A percentile compares a stretch with the other conserved stretches of the same genome.
Conservation (phyloP, 2,113 vertebrate genomes). For the Myocastor coypus region DNA sequence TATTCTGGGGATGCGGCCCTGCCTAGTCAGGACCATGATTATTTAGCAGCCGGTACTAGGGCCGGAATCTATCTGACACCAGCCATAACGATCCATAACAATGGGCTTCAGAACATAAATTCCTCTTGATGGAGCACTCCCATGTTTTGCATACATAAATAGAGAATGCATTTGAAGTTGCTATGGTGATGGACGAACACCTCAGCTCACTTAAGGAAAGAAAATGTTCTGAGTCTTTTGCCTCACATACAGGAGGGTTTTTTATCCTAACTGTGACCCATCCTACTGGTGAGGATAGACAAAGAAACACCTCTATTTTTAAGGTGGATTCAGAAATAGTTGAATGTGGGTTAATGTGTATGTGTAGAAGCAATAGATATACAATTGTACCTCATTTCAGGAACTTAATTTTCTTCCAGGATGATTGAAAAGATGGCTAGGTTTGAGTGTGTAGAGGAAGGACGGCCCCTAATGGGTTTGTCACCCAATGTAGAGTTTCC, state of each 20-base stretch:
- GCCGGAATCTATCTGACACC: no score
- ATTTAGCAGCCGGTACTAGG: no score
- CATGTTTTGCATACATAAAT: neutral
- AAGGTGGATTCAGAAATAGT: neutral
- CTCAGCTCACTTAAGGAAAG: neutral
- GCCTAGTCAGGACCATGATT: no score
- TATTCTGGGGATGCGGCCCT: no score
- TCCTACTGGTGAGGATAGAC: neutral
- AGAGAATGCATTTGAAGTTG: neutral
- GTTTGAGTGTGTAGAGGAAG: neutral
- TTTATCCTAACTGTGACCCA: neutral
- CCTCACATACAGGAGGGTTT: neutral
- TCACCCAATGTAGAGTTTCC: neutral
- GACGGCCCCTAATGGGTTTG: neutral
- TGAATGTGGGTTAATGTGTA: no score
- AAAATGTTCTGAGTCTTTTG: neutral
- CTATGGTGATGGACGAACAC: neutral
- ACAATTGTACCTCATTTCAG: neutral
- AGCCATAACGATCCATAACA: neutral
- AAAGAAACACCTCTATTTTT: neutral
- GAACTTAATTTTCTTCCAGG: neutral
- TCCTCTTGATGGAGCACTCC: conserved; percentile 13
- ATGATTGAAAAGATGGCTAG: neutral
- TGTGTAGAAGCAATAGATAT: neutral
- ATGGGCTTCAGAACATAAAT: neutral